Evolutionary conservation across 2,888 invertebrate genomes (phyloP).

Genomic region (Blera fallax): DNA sequence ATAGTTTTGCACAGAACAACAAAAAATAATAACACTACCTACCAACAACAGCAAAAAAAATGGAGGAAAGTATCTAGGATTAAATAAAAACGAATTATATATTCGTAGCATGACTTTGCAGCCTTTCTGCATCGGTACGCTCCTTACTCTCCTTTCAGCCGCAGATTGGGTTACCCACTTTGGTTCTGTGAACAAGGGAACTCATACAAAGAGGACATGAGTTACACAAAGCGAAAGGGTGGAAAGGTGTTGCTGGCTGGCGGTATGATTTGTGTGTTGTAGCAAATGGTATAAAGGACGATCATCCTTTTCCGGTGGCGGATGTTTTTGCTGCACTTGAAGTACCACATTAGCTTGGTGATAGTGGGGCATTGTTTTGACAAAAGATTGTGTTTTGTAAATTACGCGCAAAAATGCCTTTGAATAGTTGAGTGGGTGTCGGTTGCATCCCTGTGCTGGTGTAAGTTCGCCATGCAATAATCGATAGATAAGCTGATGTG

Average conservation of each 20-base stretch:
- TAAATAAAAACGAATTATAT: constrained; percentile 66
- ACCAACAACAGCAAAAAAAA: not conserved
- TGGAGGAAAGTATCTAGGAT: constrained; percentile 35
- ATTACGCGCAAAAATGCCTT: constrained; percentile 37
- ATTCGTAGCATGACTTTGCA: constrained; percentile 60
- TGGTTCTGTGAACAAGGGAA: not conserved
- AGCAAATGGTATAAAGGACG: constrained; percentile 21
- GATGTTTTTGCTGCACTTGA: constrained; percentile 25
- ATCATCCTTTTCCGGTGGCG: constrained; percentile 29
- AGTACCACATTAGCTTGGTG: constrained; percentile 55
- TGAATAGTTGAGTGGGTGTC: constrained; percentile 11
- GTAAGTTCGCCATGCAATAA: too few species aligned
- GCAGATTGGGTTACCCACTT: constrained; percentile 35
- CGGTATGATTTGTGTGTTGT: not conserved
- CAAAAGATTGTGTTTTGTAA: constrained; percentile 34
- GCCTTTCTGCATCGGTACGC: constrained; percentile 54
- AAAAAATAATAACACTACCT: too few species aligned
- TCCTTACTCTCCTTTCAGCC: constrained; percentile 41
- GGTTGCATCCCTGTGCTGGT: too few species aligned
- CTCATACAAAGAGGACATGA: constrained; percentile 8
- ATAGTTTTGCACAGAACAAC: constrained; percentile 5
- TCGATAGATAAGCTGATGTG: too few species aligned
- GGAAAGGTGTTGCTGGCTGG: constrained; percentile 36
- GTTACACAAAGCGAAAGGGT: not conserved
- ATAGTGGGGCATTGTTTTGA: constrained; percentile 47